Conservation (phyloP, 64 coral and sea anemone species). For the Montipora foliosa region DNA sequence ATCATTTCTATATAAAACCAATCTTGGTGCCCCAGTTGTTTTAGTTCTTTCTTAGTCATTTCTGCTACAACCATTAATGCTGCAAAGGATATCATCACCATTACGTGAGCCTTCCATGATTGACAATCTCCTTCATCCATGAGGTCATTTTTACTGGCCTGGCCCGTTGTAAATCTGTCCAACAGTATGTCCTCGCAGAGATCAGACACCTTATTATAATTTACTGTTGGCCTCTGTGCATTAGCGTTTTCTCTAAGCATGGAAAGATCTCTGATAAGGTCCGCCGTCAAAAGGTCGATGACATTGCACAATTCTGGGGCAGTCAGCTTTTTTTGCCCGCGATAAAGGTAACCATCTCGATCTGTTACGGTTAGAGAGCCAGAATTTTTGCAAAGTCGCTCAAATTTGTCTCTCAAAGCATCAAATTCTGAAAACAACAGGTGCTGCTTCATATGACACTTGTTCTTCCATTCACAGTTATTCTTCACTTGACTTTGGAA, state of each 20-base stretch:
- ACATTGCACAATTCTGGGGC: not conserved
- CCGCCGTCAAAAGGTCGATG: not conserved
- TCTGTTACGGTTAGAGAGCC: not conserved
- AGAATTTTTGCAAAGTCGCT: not conserved
- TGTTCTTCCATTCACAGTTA: not conserved
- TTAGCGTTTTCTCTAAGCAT: not conserved
- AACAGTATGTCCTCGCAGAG: not conserved
- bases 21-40: no score
- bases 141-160: not conserved
- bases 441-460: not conserved
- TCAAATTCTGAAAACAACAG: not conserved
- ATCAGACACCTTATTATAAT: not conserved
- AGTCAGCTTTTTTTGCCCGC: not conserved
- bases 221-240: not conserved
- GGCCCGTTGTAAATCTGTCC: not conserved
- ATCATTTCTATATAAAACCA: no score
- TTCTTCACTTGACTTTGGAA: not conserved
- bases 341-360: not conserved
- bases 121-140: not conserved
- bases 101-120: not conserved
- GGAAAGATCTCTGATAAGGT: not conserved
- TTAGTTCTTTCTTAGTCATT: not conserved
- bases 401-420: not conserved
- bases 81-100: conserved; percentile 24
- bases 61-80: not conserved